Evolutionary conservation across 2,113 vertebrate genomes (phyloP).

Genomic region (Corydoras sp.): DNA sequence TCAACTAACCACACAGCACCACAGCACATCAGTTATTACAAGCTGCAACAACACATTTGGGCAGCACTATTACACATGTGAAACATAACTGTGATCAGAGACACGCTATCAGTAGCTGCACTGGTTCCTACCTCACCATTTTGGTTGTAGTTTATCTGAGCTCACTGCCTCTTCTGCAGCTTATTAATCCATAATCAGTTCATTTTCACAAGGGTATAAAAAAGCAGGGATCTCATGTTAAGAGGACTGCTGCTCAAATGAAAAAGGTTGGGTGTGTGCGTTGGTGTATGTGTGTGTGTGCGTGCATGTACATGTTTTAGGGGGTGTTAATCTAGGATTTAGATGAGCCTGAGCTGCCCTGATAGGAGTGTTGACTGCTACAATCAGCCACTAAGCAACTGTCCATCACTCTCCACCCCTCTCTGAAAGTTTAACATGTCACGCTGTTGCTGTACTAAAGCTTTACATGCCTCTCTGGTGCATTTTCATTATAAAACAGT

Average conservation of each 20-base stretch:
- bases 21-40: not conserved
- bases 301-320: slow-evolving; percentile 24
- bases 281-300: slow-evolving; percentile 19
- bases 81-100: not conserved
- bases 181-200: slow-evolving; percentile 63
- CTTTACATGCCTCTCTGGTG: slow-evolving; percentile 24
- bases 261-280: slow-evolving; percentile 26
- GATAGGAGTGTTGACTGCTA: slow-evolving; percentile 50
- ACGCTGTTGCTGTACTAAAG: not conserved
- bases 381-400: slow-evolving; percentile 57
- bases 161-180: slow-evolving; percentile 47
- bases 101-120: slow-evolving; percentile 6
- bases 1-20: too few relatives aligned
- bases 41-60: not conserved
- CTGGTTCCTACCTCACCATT: slow-evolving; percentile 76
- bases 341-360: slow-evolving; percentile 58
- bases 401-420: slow-evolving; percentile 32
- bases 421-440: slow-evolving; percentile 29
- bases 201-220: slow-evolving; percentile 51
- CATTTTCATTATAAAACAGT: not conserved
- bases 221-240: slow-evolving; percentile 46
- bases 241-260: slow-evolving; percentile 34
- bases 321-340: slow-evolving; percentile 73
- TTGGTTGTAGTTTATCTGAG: slow-evolving; percentile 59
- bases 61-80: not conserved